Evolutionary conservation across 2,113 vertebrate species (phyloP), one percentile per base, ranked within the genome.

Genomic region (Clupea harengus): DNA sequence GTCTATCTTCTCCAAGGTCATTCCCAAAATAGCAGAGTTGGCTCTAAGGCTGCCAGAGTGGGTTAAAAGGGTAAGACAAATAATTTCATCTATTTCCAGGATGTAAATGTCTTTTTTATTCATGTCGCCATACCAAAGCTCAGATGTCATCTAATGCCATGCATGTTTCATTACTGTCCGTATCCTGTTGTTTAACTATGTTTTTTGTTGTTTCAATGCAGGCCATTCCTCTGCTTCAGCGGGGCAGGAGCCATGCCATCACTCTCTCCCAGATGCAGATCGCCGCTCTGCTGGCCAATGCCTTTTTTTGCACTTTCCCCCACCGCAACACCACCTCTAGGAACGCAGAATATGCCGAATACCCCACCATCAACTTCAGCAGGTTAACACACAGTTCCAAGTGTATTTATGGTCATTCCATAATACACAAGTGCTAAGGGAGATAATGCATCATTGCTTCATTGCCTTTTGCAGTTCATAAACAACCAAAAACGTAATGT

Each of bases 251-350:
- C 2, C 85, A 87, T 0, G 0, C 88, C 89, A 89, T 96, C 90
- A 94, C 94, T 0, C 47, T 96, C 87, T 94, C 95, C 0, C 93
- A 95, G 45, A 6, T 15, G 3, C 95, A 95, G 91, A 94, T 95
- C 20, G 60, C 95, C 72, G 92, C 92, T 54, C 90, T 95, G 17
- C 88, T 95, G 18, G 95, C 95, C 1, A 95, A 95, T 10, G 95
- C 95, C 0, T 95, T 95, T 82, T 95, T 92, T 90, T 95, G 95
- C 90, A 95, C 95, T 0, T 95, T 95, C 85, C 94, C 95, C 22
- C 93, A 93, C 82, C 93, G 94, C 15, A 95, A 94, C 87, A 4
- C 89, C 20, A 82, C 46, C 2, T 5, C 1, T 0, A 0, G 52
- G 0, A 49, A 15, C 0, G 86, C 93, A 0, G 93, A 95, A 85